These are phyloP conservation scores for Tympanuchus pallidicinctus DNA, from an alignment of 2,113 vertebrate species.

Conservation along the genomic window DNA sequence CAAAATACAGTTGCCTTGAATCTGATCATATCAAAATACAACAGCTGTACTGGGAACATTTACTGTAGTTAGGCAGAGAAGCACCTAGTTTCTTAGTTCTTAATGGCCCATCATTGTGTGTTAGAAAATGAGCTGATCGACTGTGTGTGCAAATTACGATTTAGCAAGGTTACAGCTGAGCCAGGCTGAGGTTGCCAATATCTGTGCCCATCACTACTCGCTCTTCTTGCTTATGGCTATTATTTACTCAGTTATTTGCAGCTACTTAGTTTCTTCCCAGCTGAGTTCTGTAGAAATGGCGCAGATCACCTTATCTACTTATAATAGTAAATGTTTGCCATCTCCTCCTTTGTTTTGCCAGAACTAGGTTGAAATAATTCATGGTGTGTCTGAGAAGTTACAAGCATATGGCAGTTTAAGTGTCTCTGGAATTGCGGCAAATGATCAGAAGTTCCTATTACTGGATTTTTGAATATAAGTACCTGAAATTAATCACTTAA, in stretches of 20 bases:
- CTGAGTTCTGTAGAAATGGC: neutral
- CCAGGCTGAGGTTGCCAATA: neutral
- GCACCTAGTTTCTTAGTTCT: constrained; percentile 4
- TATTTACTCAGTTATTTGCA: neutral
- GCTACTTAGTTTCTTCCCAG: neutral
- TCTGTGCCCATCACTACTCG: neutral
- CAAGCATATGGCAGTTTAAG: neutral
- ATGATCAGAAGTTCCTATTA: neutral
- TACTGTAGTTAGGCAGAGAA: constrained; percentile 12
- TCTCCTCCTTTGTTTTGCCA: neutral
- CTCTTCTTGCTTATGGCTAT: neutral
- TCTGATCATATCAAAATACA: constrained; percentile 5
- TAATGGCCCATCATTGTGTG: neutral
- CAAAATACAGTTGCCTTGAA: neutral
- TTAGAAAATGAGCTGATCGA: neutral
- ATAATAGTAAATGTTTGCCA: neutral
- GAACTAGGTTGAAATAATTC: neutral
- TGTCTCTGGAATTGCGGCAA: neutral
- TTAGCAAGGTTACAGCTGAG: neutral
- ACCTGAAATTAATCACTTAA: neutral
- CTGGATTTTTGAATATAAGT: neutral
- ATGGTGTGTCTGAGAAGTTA: neutral
- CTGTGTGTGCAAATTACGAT: neutral
- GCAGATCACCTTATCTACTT: neutral
- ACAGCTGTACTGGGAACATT: constrained; percentile 21